Conservation (phyloP, 1,140 invertebrate species). For the Penaeus chinensis region DNA sequence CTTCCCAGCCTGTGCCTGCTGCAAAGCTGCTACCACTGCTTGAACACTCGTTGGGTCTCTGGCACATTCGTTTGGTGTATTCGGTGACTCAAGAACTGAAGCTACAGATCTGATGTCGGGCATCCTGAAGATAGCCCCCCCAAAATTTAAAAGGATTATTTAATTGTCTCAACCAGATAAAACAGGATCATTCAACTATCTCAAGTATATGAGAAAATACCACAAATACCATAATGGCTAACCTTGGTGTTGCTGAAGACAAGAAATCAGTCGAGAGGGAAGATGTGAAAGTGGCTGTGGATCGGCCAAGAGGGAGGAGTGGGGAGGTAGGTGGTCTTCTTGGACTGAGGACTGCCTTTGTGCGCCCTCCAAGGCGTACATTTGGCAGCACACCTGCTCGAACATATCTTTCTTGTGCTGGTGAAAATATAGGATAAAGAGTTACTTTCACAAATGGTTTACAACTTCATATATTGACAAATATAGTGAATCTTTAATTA, state of each 20-base stretch:
- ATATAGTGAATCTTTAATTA: not conserved
- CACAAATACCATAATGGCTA: not conserved
- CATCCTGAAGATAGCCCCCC: slow-evolving; percentile 18
- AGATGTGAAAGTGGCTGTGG: slow-evolving; percentile 25
- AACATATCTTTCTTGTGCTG: slow-evolving; percentile 48
- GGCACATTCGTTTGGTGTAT: slow-evolving; percentile 28
- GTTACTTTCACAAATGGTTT: slow-evolving; percentile 26
- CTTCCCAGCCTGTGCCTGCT: slow-evolving; percentile 41
- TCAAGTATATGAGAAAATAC: not conserved
- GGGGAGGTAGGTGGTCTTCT: slow-evolving; percentile 47
- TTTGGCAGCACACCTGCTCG: slow-evolving; percentile 47
- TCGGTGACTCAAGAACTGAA: slow-evolving; percentile 38
- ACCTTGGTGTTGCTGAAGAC: slow-evolving; percentile 47
- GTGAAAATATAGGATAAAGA: not conserved
- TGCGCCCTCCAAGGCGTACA: slow-evolving; percentile 26
- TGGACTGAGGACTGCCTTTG: slow-evolving; percentile 48
- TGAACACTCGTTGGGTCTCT: slow-evolving; percentile 55
- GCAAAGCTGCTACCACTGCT: slow-evolving; percentile 53
- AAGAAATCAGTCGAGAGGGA: slow-evolving; percentile 37
- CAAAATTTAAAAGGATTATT: not conserved
- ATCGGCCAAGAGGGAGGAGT: slow-evolving; percentile 40
- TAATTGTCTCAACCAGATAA: not conserved
- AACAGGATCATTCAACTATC: too few relatives aligned
- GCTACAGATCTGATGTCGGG: slow-evolving; percentile 53
- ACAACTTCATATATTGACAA: not conserved